phyloP scores from a whole-genome alignment of 2,797 vertebrate species.

The Sebastes alutus region DNA sequence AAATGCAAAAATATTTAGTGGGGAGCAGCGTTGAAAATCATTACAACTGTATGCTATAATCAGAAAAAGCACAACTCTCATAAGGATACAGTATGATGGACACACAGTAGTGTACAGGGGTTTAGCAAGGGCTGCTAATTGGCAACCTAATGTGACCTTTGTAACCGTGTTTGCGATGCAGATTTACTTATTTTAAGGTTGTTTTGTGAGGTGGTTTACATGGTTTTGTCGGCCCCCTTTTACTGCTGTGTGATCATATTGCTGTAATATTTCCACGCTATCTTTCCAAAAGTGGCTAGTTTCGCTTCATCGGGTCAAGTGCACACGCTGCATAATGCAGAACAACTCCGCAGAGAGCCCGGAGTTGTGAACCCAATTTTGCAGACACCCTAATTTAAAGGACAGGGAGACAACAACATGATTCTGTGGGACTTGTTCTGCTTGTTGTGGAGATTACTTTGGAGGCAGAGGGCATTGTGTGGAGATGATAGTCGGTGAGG shows the following conservation, averaged over 20 bases:
- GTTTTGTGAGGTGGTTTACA: neutral
- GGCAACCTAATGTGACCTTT: slow-evolving; percentile 6
- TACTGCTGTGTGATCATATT: slow-evolving; percentile 15
- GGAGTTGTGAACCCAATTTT: slow-evolving; percentile 76
- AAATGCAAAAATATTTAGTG: neutral
- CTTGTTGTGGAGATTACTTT: slow-evolving; percentile 69
- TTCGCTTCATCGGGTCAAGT: slow-evolving; percentile 40
- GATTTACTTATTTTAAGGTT: neutral
- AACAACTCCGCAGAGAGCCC: slow-evolving; percentile 62
- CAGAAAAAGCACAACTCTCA: neutral
- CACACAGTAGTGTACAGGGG: neutral
- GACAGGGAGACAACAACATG: slow-evolving; percentile 49
- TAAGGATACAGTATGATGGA: neutral
- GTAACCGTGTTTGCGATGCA: neutral
- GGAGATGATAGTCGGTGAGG: slow-evolving; percentile 44
- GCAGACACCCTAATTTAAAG: slow-evolving; percentile 69
- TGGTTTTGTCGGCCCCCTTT: neutral
- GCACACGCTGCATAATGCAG: slow-evolving; percentile 60
- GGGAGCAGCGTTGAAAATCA: neutral
- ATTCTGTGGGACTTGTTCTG: slow-evolving; percentile 58
- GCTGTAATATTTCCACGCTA: slow-evolving; percentile 4
- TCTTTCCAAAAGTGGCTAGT: slow-evolving; percentile 21
- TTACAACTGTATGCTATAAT: neutral
- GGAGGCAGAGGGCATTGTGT: slow-evolving; percentile 66
- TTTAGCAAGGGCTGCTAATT: neutral